A percentile compares a stretch with the other conserved stretches of the same genome.
Conservation (phyloP, 2,113 vertebrate genomes). For the Montifringilla adamsi region DNA sequence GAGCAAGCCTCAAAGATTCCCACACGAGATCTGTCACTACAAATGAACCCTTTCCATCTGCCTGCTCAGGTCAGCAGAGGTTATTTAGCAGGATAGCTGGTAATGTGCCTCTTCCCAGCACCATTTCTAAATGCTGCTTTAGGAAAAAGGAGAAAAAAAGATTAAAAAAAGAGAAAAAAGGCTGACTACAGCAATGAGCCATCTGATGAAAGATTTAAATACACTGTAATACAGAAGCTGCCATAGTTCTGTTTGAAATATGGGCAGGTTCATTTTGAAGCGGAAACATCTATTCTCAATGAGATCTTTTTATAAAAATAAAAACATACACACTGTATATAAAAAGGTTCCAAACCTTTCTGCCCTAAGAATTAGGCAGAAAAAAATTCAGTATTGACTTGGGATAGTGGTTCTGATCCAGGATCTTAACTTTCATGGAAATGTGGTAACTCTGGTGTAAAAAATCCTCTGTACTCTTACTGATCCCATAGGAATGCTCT, state of each 20-base stretch:
- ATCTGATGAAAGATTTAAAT: background rate
- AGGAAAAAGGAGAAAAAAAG: background rate
- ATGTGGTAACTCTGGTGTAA: background rate
- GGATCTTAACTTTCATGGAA: background rate
- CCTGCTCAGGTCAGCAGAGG: slow-evolving; percentile 67
- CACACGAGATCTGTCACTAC: slow-evolving; percentile 63
- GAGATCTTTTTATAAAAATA: background rate
- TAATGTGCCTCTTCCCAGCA: slow-evolving; percentile 58
- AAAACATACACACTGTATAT: background rate
- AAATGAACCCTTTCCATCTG: slow-evolving; percentile 76
- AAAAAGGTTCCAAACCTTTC: background rate
- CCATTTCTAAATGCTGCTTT: slow-evolving; percentile 31
- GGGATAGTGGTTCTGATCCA: background rate
- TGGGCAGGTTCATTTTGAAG: background rate
- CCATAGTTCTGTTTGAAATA: background rate
- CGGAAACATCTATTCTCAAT: background rate
- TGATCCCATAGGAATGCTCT: background rate
- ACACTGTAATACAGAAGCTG: background rate
- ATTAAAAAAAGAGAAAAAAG: background rate
- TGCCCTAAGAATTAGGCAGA: background rate
- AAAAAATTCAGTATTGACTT: background rate
- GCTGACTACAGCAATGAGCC: background rate
- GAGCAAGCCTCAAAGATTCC: slow-evolving; percentile 64
- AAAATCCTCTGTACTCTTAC: background rate
- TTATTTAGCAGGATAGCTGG: slow-evolving; percentile 72